Evolutionary conservation across 2,113 vertebrate species (phyloP), one percentile per base, ranked within the genome.

Genomic region (Sciurus niger): DNA sequence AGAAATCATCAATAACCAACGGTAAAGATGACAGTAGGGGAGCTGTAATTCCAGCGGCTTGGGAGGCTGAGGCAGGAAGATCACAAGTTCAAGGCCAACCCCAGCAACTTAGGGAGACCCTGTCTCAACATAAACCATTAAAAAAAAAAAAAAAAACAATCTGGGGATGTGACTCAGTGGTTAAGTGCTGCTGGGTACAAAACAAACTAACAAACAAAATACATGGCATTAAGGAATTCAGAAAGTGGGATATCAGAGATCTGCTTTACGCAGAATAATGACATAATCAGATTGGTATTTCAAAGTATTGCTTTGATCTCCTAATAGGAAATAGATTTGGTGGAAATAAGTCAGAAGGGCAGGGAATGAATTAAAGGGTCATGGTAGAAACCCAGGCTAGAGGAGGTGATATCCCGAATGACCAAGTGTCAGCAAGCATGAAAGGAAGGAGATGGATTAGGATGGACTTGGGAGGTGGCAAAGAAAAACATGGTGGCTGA

Each of bases 291-390:
- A 84, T 73, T 65, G 48, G 58, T 40, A 88, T 67, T 87, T 82
- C 17, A 34, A 86, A 91, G 70, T 90, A 83, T 74, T 60, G 28
- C 58, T 89, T 83, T 93, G 95, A 82, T 86, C 73, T 90, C 34
- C 48, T 67, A 32, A 10, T 48, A 58, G 40, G 84, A 89, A 97
- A 60, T 7, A 86, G 55, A 82, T 89, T 25, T 85, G 55, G 72
- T 90, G 40, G 46, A 55, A 84, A 60, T 10, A 58, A 91, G 72
- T 68, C 22, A 76, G 24, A 80, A 95, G 3, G 53, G 12, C 37
- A 89, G 60, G 72, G 32, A 72, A 58, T 30, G 22, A 53, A 55
- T 40, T 77, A 88, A 12, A 30, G 55, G 65, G 4, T 65, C 80
- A 32, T 5, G 30, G 70, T n/a, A 60, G 60, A 92, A 77, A 37